phyloP scores from a whole-genome alignment of 1,140 invertebrate species.

The Apis mellifera region DNA sequence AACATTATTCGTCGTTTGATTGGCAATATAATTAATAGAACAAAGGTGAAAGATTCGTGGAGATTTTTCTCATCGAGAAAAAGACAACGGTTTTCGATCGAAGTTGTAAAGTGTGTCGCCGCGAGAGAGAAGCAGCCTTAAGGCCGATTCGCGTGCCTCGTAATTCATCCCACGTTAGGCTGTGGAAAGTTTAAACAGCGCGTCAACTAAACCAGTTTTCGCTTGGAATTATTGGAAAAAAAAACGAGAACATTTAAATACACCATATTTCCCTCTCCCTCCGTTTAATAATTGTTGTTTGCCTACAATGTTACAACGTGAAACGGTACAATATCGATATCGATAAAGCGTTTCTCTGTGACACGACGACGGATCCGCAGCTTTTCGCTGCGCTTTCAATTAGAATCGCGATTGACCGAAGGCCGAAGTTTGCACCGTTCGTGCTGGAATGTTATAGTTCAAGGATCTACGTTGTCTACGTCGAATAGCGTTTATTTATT shows the following conservation, averaged over 20 bases:
- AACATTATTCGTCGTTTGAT: too few species aligned
- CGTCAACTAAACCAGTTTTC: neutral
- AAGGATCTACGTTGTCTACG: slow-evolving; percentile 51
- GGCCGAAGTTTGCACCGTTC: slow-evolving; percentile 29
- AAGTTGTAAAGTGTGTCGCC: neutral
- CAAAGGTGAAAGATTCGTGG: too few species aligned
- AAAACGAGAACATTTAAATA: neutral
- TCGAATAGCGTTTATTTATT: neutral
- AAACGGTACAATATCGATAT: too few species aligned
- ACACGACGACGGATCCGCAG: neutral
- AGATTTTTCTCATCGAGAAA: too few species aligned
- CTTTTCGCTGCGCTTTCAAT: neutral
- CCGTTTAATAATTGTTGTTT: neutral
- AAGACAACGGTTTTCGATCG: too few species aligned
- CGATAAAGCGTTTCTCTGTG: too few species aligned
- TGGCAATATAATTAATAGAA: neutral
- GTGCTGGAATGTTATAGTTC: slow-evolving; percentile 61
- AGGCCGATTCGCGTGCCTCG: neutral
- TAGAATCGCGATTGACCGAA: slow-evolving; percentile 29
- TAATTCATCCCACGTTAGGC: neutral
- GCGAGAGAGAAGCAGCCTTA: neutral
- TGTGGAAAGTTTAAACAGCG: neutral
- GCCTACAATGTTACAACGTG: too few species aligned
- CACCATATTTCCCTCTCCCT: neutral
- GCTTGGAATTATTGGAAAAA: neutral